phyloP scores from a whole-genome alignment of 2,888 invertebrate genomes.

The Ennomos erosarius region DNA sequence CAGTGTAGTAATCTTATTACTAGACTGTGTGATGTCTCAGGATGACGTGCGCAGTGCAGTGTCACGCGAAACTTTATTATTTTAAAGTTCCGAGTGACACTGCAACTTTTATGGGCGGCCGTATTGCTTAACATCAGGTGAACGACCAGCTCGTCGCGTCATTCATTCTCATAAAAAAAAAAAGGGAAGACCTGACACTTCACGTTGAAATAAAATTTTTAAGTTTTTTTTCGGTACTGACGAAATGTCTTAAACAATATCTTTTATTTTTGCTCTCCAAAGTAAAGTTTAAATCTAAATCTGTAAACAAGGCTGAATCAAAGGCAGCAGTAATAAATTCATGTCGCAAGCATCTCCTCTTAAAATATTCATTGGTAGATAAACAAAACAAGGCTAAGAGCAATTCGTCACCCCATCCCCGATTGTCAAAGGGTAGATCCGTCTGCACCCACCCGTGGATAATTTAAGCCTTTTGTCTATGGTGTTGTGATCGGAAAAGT shows the following conservation, averaged over 20 bases:
- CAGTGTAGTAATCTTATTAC: too few species aligned
- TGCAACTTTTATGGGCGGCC: too few species aligned
- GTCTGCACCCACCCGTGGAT: constrained; percentile 70
- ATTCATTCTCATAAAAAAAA: too few species aligned
- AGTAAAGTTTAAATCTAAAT: constrained; percentile 15
- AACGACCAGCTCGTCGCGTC: too few species aligned
- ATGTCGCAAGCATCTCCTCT: constrained; percentile 33
- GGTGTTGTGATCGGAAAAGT: constrained; percentile 82
- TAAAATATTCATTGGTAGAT: constrained; percentile 46
- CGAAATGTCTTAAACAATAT: too few species aligned
- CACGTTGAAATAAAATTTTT: too few species aligned
- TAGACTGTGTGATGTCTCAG: too few species aligned
- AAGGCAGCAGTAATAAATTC: constrained; percentile 38
- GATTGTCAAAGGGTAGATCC: constrained; percentile 63
- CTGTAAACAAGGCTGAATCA: constrained; percentile 29
- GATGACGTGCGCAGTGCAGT: too few species aligned
- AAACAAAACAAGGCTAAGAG: constrained; percentile 56
- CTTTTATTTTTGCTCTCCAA: background rate
- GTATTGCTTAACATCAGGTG: too few species aligned
- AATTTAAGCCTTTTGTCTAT: constrained; percentile 80
- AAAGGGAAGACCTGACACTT: too few species aligned
- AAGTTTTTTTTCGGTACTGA: background rate
- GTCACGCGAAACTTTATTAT: too few species aligned
- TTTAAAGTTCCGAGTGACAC: too few species aligned
- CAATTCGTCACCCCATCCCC: constrained; percentile 75